A percentile compares a stretch with the other conserved stretches of the same genome.
phyloP scores from a whole-genome alignment of 1,140 invertebrate species.

The Goniozus legneri region DNA sequence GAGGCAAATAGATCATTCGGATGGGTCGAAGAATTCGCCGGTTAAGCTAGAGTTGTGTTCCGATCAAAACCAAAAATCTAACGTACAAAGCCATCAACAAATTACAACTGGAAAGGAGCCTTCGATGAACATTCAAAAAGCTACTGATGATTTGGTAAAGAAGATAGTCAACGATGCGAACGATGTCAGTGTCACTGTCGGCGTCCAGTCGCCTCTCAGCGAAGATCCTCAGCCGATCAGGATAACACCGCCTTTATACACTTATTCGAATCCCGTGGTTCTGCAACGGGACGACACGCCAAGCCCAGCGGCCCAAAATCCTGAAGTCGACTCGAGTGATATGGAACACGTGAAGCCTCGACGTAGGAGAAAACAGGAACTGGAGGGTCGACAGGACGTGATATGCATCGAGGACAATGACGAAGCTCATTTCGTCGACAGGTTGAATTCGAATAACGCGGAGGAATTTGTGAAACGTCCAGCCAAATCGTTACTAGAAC shows the following conservation, averaged over 20 bases:
- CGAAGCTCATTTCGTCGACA: slow-evolving; percentile 44
- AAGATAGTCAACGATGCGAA: slow-evolving; percentile 40
- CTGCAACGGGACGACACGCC: slow-evolving; percentile 56
- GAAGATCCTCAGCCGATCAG: slow-evolving; percentile 68
- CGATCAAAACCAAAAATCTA: slow-evolving; percentile 46
- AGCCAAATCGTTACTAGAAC: slow-evolving; percentile 66
- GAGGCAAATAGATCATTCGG: slow-evolving; percentile 35
- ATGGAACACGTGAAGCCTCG: slow-evolving; percentile 45
- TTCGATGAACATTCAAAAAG: slow-evolving; percentile 38
- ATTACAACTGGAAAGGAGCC: slow-evolving; percentile 26
- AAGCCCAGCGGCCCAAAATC: slow-evolving; percentile 50
- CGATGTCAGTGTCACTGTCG: slow-evolving; percentile 31
- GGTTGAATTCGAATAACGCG: slow-evolving; percentile 36
- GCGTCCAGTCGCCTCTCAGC: slow-evolving; percentile 50
- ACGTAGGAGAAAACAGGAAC: slow-evolving; percentile 50
- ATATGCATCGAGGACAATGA: slow-evolving; percentile 51
- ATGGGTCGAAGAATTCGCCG: slow-evolving; percentile 17
- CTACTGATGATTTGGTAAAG: slow-evolving; percentile 39
- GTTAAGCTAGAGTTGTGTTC: slow-evolving; percentile 28
- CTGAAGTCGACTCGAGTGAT: slow-evolving; percentile 41
- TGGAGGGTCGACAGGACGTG: slow-evolving; percentile 51
- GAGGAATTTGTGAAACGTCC: slow-evolving; percentile 43
- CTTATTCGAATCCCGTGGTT: slow-evolving; percentile 69
- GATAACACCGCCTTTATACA: slow-evolving; percentile 69
- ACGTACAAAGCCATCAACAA: slow-evolving; percentile 38